Evolutionary conservation across 2,113 vertebrate genomes (phyloP).

Genomic region (Fulica atra): DNA sequence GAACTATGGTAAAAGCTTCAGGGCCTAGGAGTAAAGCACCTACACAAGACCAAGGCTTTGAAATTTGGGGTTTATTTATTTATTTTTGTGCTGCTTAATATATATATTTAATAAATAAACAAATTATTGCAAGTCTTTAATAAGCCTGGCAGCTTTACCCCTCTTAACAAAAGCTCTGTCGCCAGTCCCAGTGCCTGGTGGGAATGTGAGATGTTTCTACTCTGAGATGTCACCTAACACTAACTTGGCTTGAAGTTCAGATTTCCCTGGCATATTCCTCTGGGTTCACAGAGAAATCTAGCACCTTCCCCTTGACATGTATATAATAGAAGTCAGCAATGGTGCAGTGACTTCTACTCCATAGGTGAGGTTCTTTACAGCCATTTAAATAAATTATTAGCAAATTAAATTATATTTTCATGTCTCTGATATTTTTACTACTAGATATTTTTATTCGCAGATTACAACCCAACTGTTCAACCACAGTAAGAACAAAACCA

Average conservation of each 20-base stretch:
- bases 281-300: background rate
- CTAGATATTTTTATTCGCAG: background rate
- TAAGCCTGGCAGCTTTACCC: background rate
- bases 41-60: background rate
- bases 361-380: background rate
- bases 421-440: background rate
- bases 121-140: background rate
- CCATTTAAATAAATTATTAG: background rate
- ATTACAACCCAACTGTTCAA: background rate
- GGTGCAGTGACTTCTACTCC: background rate
- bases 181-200: background rate
- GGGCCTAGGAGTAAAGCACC: background rate
- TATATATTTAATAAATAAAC: background rate
- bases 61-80: background rate
- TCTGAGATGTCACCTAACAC: background rate
- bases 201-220: background rate
- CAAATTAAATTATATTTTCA: background rate
- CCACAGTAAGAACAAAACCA: background rate
- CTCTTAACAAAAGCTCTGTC: background rate
- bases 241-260: background rate
- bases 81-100: background rate
- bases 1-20: background rate
- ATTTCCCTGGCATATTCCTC: background rate
- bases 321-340: background rate
- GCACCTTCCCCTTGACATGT: background rate